Evolutionary conservation across 2,888 invertebrate species (phyloP).

Genomic region (Yponomeuta sedellus): DNA sequence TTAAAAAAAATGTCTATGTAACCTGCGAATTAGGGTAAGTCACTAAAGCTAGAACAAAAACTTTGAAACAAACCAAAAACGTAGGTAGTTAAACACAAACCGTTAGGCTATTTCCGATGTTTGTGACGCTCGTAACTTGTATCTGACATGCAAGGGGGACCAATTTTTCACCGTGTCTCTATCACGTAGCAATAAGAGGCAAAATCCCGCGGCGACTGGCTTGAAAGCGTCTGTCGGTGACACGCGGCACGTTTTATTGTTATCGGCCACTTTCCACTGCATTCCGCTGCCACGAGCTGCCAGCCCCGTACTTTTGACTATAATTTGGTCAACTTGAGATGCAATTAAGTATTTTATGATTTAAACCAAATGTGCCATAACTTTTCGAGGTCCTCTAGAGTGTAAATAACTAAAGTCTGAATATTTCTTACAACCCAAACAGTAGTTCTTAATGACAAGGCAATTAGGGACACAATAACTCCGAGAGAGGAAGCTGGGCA

Average conservation of each 20-base stretch:
- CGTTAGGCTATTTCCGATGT: constrained; percentile 1
- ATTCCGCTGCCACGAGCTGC: background rate
- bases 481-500: too few relatives aligned
- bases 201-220: background rate
- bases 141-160: background rate
- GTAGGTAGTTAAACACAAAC: background rate
- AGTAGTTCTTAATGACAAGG: too few relatives aligned
- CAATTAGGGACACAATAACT: too few relatives aligned
- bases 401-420: too few relatives aligned
- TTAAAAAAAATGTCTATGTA: background rate
- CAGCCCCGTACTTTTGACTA: background rate
- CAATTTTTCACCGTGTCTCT: background rate
- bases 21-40: background rate
- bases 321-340: too few relatives aligned
- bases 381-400: too few relatives aligned
- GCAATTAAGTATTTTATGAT: too few relatives aligned
- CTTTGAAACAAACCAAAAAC: background rate
- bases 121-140: background rate
- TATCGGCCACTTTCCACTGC: constrained; percentile 1
- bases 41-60: background rate
- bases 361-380: too few relatives aligned
- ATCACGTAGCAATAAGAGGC: background rate
- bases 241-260: background rate
- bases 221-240: background rate
- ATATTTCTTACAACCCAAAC: too few relatives aligned